phyloP scores from a whole-genome alignment of 2,113 vertebrate genomes.

The Acrocephalus kingi region DNA sequence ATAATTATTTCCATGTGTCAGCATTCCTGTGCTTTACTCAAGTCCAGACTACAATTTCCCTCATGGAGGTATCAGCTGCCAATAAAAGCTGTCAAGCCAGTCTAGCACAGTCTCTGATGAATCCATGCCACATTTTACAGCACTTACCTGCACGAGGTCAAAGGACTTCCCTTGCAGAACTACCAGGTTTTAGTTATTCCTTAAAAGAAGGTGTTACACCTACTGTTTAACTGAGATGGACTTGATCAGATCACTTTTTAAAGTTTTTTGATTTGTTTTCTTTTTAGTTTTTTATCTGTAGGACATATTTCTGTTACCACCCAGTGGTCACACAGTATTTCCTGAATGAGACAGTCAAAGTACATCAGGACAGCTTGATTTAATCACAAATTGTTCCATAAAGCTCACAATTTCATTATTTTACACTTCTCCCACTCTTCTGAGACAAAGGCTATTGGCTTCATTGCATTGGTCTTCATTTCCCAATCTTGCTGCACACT shows the following conservation, averaged over 20 bases:
- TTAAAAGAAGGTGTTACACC: neutral
- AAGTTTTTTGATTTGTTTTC: neutral
- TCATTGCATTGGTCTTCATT: neutral
- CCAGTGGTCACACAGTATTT: neutral
- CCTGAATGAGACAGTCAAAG: neutral
- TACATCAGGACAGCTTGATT: neutral
- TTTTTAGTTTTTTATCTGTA: neutral
- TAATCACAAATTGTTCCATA: neutral
- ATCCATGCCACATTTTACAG: neutral
- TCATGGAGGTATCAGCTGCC: neutral
- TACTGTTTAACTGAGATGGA: neutral
- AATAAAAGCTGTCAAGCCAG: neutral
- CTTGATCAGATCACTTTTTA: neutral
- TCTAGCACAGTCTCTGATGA: neutral
- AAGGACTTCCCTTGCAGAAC: neutral
- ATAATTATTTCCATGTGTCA: neutral
- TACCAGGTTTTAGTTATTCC: neutral
- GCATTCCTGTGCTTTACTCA: neutral
- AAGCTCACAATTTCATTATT: neutral
- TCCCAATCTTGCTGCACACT: neutral
- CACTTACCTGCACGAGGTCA: conserved; percentile 17
- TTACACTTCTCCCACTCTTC: neutral
- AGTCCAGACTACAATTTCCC: neutral
- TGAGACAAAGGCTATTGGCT: neutral
- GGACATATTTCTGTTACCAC: neutral